Base-by-base conservation (phyloP, 2,888 invertebrate genomes). In the Mesodorylaimus sp. region DNA sequence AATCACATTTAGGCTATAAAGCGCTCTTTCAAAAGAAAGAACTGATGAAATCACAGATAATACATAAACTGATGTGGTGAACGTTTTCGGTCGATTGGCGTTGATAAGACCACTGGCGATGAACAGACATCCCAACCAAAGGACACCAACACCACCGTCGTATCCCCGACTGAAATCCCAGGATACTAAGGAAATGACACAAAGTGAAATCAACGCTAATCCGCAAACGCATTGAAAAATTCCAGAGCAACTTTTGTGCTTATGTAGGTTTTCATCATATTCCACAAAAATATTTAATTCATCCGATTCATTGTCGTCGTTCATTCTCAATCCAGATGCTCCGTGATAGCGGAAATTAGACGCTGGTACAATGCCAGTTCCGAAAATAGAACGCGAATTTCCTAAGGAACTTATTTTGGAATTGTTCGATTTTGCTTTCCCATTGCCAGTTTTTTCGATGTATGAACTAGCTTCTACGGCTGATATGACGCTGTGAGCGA, bases 91-190 rank as follows among this genome's bases (percentile, higher is more conserved):
- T n/a, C n/a, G n/a, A n/a, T n/a, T n/a, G n/a, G n/a, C n/a, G n/a
- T n/a, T n/a, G n/a, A 64, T 52, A 5, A 63, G 39, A 45, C 58
- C 60, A 13, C 60, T 58, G 5, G 58, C 57, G 37, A 59, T 56
- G 47, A 61, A 60, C 2, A 63, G 55, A 32, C 59, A 53, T 0
- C 59, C 58, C 25, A 58, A 53, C 63, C 64, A 63, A 1, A 64
- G 54, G 21, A 64, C 53, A 45, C 64, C 62, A 16, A 60, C 59
- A 21, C 63, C 59, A n/a, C n/a, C n/a, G n/a, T n/a, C n/a, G n/a
- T n/a, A n/a, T n/a, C n/a, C n/a, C n/a, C n/a, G n/a, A n/a, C 7
- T 60, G 45, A 49, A 58, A 64, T 42, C 60, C 61, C 39, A 61
- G 63, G 37, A 58, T 57, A 62, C 63, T 64, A 27, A 54, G 54